These are phyloP conservation scores for Pseudoatta argentina DNA, from an alignment of 1,140 invertebrate genomes.

Conservation along the genomic window DNA sequence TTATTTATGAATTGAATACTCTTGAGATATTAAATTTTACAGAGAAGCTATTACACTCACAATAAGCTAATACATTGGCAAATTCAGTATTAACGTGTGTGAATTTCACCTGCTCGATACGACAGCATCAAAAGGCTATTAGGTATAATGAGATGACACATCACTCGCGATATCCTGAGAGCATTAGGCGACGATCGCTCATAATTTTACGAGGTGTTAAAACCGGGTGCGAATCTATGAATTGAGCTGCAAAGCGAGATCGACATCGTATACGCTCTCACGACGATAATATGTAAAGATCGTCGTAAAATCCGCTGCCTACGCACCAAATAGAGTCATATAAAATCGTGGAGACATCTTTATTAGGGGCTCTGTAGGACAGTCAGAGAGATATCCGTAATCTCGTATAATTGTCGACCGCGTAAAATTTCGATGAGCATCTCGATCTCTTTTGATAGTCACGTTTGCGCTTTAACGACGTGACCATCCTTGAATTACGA, in stretches of 20 bases:
- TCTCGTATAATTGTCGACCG: conserved; percentile 32
- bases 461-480: conserved; percentile 54
- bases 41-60: neutral
- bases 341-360: conserved; percentile 75
- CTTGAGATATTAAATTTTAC: neutral
- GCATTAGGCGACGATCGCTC: conserved; percentile 72
- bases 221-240: conserved; percentile 72
- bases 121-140: conserved; percentile 62
- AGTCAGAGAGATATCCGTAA: conserved; percentile 65
- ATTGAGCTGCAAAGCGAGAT: conserved; percentile 32
- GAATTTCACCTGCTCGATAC: conserved; percentile 52
- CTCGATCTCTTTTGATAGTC: conserved; percentile 30
- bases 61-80: conserved; percentile 9
- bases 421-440: conserved; percentile 66
- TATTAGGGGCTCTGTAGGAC: conserved; percentile 66
- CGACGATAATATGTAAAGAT: conserved; percentile 73
- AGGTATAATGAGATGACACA: conserved; percentile 55
- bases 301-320: conserved; percentile 72
- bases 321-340: conserved; percentile 70
- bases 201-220: conserved; percentile 79
- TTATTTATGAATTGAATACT: neutral
- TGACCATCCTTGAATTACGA: conserved; percentile 49
- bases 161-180: conserved; percentile 64
- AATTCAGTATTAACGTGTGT: conserved; percentile 21
- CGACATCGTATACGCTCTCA: conserved; percentile 36